Conservation (phyloP, 2,113 vertebrate genomes). For the Sula dactylatra region DNA sequence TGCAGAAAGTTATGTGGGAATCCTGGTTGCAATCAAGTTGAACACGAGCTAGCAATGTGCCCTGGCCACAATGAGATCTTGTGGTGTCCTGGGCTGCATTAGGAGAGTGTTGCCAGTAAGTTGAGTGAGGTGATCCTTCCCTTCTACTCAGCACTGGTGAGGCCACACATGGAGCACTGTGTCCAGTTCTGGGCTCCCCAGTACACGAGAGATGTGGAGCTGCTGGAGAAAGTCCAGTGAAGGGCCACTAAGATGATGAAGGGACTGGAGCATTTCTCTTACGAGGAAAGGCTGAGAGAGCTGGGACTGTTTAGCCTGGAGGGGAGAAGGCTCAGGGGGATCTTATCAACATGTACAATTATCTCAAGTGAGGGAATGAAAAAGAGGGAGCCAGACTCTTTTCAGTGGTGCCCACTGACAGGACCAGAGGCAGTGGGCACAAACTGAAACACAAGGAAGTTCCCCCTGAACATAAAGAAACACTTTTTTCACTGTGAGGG, state of each 20-base stretch:
- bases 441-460: no score
- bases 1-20: not conserved
- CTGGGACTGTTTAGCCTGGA: not conserved
- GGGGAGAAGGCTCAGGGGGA: not conserved
- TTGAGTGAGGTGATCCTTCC: not conserved
- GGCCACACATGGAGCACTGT: not conserved
- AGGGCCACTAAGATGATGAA: not conserved
- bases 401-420: no score
- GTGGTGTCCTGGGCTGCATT: not conserved
- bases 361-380: not conserved
- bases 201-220: not conserved
- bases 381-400: not conserved
- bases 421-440: no score
- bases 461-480: no score
- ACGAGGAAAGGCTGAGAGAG: not conserved
- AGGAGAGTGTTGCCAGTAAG: not conserved
- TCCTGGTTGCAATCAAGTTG: not conserved
- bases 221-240: not conserved
- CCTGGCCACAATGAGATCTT: not conserved
- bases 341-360: not conserved
- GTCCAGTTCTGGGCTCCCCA: not conserved
- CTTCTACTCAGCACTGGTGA: not conserved
- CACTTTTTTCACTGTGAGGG: no score
- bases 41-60: not conserved
- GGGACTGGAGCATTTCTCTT: not conserved